Evolutionary conservation across 1,140 invertebrate genomes (phyloP).

Genomic region (Drosophila kepulauana): DNA sequence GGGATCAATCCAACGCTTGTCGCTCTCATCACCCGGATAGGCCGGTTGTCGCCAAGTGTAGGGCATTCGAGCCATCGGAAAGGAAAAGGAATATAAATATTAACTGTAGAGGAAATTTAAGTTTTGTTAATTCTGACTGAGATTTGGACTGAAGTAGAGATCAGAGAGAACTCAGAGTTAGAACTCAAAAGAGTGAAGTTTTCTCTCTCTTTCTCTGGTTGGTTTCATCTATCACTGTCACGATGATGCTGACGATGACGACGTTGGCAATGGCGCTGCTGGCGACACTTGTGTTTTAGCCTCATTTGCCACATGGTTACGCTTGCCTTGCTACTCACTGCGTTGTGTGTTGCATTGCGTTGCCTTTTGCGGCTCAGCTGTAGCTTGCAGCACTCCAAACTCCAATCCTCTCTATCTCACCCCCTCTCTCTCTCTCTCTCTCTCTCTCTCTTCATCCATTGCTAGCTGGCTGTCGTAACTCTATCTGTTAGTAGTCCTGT

Average conservation of each 20-base stretch:
- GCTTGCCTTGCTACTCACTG: conserved; percentile 26
- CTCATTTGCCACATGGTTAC: conserved; percentile 76
- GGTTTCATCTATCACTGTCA: conserved; percentile 66
- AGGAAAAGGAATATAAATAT: neutral
- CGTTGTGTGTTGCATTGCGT: conserved; percentile 6
- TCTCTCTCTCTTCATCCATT: neutral
- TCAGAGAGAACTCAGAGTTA: too few species aligned
- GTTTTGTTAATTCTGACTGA: too few species aligned
- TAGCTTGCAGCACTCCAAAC: conserved; percentile 9
- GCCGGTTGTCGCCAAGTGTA: conserved; percentile 60
- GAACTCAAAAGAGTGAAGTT: too few species aligned
- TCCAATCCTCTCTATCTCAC: neutral
- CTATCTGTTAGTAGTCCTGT: conserved; percentile 29
- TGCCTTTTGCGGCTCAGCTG: conserved; percentile 22
- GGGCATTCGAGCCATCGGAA: conserved; percentile 23
- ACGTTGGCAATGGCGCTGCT: conserved; percentile 35
- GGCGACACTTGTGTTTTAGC: conserved; percentile 69
- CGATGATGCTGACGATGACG: conserved; percentile 3
- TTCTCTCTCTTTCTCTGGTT: neutral
- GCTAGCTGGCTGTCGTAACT: neutral
- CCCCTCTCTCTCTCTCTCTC: neutral
- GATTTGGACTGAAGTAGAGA: too few species aligned
- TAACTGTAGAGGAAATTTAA: too few species aligned
- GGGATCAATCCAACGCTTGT: conserved; percentile 53
- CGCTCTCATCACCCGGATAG: conserved; percentile 57